Evolutionary conservation across 2,888 invertebrate species (phyloP).

Genomic region (Salpingus planirostris): DNA sequence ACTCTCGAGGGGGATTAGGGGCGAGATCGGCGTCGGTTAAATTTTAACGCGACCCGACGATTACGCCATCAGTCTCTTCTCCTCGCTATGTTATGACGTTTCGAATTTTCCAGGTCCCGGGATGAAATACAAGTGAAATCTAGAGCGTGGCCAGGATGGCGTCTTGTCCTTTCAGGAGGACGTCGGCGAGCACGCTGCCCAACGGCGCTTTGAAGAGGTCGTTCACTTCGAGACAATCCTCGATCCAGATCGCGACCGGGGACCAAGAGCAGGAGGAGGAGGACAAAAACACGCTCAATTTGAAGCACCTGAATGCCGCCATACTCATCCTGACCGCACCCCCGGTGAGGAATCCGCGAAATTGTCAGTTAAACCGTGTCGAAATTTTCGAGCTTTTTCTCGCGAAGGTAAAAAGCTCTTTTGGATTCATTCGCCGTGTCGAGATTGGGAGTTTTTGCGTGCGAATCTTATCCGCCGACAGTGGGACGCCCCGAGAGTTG

Average conservation of each 20-base stretch:
- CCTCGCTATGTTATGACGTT: too few relatives aligned
- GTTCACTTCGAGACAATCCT: constrained; percentile 52
- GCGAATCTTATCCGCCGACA: too few relatives aligned
- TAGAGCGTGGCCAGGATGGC: constrained; percentile 23
- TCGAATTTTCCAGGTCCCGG: too few relatives aligned
- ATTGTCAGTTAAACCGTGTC: too few relatives aligned
- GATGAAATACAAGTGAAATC: constrained; percentile 16
- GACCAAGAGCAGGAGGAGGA: constrained; percentile 53
- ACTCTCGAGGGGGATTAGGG: background rate
- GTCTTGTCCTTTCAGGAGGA: constrained; percentile 50
- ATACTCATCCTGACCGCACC: constrained; percentile 73
- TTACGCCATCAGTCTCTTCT: too few relatives aligned
- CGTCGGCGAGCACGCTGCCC: constrained; percentile 48
- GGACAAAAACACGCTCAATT: constrained; percentile 58
- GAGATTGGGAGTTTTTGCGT: too few relatives aligned
- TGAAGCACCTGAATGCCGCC: constrained; percentile 74
- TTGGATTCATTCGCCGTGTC: too few relatives aligned
- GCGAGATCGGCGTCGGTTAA: background rate
- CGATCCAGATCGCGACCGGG: constrained; percentile 48
- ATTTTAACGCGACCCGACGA: too few relatives aligned
- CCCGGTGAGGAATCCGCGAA: constrained; percentile 63
- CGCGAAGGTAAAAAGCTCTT: too few relatives aligned
- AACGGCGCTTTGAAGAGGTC: constrained; percentile 39
- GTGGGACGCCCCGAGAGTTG: too few relatives aligned
- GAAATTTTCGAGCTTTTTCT: too few relatives aligned